Evolutionary conservation across 2,888 invertebrate genomes (phyloP).

Genomic region (Amorpha juglandis): DNA sequence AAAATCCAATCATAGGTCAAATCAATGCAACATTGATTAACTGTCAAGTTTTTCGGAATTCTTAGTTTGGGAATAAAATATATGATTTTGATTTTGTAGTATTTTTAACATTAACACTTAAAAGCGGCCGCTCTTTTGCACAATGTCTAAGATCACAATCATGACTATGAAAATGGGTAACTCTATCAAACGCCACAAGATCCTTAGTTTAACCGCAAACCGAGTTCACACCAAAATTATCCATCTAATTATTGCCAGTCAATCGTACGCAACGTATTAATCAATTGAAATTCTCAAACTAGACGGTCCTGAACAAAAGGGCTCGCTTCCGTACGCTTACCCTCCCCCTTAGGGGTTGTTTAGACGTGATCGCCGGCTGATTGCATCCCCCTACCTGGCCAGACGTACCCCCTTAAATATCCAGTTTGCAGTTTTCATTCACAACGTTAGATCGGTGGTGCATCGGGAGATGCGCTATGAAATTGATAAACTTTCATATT

Average conservation of each 20-base stretch:
- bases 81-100: no score
- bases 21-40: no score
- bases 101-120: no score
- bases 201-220: slow-evolving; percentile 13
- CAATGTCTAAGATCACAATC: background rate
- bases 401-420: slow-evolving; percentile 44
- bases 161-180: background rate
- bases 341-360: slow-evolving; percentile 54
- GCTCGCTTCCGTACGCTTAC: slow-evolving; percentile 38
- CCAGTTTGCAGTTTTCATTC: slow-evolving; percentile 54
- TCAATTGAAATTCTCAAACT: slow-evolving; percentile 26
- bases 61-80: no score
- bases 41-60: no score
- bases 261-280: slow-evolving; percentile 27
- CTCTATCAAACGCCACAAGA: background rate
- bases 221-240: slow-evolving; percentile 19
- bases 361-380: slow-evolving; percentile 61
- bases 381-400: slow-evolving; percentile 44
- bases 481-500: background rate
- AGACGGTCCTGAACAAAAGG: slow-evolving; percentile 22
- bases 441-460: slow-evolving; percentile 35
- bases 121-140: background rate
- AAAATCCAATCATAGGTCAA: no score
- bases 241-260: slow-evolving; percentile 25
- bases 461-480: slow-evolving; percentile 28